Base-by-base conservation (phyloP, 2,888 invertebrate species). In the Acronicta psi region DNA sequence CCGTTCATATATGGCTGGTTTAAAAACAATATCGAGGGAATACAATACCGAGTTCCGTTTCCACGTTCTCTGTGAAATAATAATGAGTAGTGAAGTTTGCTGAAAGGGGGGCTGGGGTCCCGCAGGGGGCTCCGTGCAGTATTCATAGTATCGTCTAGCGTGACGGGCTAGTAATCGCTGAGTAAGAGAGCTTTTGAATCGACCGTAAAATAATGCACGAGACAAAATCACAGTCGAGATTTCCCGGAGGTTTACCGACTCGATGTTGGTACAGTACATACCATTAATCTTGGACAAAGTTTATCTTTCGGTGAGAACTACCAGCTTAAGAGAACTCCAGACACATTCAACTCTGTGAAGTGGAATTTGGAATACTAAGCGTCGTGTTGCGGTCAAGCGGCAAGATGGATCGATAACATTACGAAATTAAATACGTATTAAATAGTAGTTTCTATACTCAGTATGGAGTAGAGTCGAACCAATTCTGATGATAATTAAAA, bases 51-150 rank as follows among this genome's bases (percentile, higher is more conserved):
- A 46, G 46, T 57, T 55, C 29, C 61, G 54, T 46, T 29, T 50
- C 44, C 45, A 44, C 49, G 17, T 42, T 58, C 55, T 61, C 43
- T 38, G 17, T 53, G 45, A 52, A 60, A 66, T 59, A 61, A 47
- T 51, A 59, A 53, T 58, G 34, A 54, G 60, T 42, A 36, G 38
- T 23, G 49, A 34, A 38, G 55, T 46, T 47, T 20, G 44, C 13
- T 16, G 43, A 49, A 41, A 10, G 29, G 50, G n/a, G 17, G 34
- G n/a, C 18, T 10, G 17, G 43, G 36, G 47, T 18, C 20, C n/a
- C 36, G 14, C 31, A 20, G 36, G 42, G 38, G 61, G 49, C 41
- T 31, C 42, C 45, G 65, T 80, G 63, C 63, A 79, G 75, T 70
- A 74, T 78, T 77, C 68, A 78, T 69, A 44, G 25, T 20, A 54